Evolutionary conservation across 1,140 invertebrate species (phyloP).

Genomic region (Luehdorfia chinensis): DNA sequence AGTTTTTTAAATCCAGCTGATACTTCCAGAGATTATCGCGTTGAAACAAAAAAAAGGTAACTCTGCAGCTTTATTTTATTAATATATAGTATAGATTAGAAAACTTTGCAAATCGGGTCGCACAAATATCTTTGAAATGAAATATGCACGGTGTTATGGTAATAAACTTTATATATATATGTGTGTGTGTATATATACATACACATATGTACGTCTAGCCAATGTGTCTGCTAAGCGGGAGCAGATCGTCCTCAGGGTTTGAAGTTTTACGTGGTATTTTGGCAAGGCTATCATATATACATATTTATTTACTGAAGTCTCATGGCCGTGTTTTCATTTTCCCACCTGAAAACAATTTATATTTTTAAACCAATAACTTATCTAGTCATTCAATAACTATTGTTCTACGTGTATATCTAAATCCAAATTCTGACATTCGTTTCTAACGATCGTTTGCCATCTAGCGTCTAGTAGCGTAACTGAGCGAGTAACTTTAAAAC

Average conservation of each 20-base stretch:
- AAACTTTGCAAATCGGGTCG: slow-evolving; percentile 14
- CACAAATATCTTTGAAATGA: slow-evolving; percentile 14
- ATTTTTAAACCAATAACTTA: slow-evolving; percentile 8
- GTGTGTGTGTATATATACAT: slow-evolving; percentile 21
- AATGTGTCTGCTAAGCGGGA: slow-evolving; percentile 37
- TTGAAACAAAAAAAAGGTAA: no score
- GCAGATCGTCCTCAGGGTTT: slow-evolving; percentile 57
- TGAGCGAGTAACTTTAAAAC: slow-evolving; percentile 1
- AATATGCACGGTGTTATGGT: slow-evolving; percentile 25
- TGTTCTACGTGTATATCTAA: neutral
- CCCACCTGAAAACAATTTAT: no score
- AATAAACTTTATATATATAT: slow-evolving; percentile 14
- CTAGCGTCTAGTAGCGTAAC: slow-evolving; percentile 39
- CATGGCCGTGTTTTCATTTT: slow-evolving; percentile 10
- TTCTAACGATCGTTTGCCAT: no score
- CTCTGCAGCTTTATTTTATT: no score
- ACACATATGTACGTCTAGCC: slow-evolving; percentile 25
- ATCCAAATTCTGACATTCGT: no score
- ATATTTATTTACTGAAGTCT: neutral
- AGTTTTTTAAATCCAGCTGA: no score
- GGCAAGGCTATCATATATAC: slow-evolving; percentile 49
- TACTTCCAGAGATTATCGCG: no score
- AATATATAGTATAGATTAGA: no score
- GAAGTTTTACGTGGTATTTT: slow-evolving; percentile 58
- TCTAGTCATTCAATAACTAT: neutral